phyloP scores from a whole-genome alignment of 1,140 invertebrate genomes.

The Drosophila dunni region DNA sequence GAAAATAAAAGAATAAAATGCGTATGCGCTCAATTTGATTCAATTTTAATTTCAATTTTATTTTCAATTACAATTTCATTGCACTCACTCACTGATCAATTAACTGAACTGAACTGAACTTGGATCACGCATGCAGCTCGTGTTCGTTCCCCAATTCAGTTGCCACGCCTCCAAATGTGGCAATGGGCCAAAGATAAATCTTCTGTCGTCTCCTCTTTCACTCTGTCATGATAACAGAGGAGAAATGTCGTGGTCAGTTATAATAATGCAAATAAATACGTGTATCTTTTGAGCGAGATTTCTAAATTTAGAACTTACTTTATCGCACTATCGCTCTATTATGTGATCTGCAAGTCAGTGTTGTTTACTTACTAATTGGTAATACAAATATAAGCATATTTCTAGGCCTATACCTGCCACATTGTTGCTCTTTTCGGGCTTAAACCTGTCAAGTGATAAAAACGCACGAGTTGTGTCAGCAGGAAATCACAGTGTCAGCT shows the following conservation, averaged over 20 bases:
- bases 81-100: conserved; percentile 52
- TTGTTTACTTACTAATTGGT: conserved; percentile 18
- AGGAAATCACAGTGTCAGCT: conserved; percentile 9
- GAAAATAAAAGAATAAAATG: background rate
- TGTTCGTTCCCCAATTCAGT: conserved; percentile 30
- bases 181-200: conserved; percentile 5
- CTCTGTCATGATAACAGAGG: background rate
- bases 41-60: conserved; percentile 30
- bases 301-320: conserved; percentile 5
- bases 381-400: conserved; percentile 16
- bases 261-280: background rate
- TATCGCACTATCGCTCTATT: background rate
- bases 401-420: conserved; percentile 13
- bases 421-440: background rate
- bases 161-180: conserved; percentile 12
- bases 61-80: conserved; percentile 28
- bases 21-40: conserved; percentile 29
- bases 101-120: conserved; percentile 25
- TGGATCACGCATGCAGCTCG: conserved; percentile 61
- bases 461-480: background rate
- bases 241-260: conserved; percentile 6
- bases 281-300: background rate
- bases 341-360: background rate
- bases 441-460: conserved; percentile 9
- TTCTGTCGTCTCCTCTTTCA: background rate